Evolutionary conservation across 2,888 invertebrate species (phyloP).

Genomic region (Lasius platythorax): DNA sequence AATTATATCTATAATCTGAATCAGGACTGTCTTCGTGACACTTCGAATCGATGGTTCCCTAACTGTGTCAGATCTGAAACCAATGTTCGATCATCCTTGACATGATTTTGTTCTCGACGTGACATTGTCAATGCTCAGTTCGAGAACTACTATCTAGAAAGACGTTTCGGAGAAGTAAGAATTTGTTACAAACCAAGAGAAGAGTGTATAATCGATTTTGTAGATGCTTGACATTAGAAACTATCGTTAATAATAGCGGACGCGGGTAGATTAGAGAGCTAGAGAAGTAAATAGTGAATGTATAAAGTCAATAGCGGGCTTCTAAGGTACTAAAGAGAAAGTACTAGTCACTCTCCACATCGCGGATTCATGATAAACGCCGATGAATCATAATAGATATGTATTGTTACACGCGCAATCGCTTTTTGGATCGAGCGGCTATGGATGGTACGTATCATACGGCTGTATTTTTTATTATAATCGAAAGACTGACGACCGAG

Average conservation of each 20-base stretch:
- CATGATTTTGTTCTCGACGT: not conserved
- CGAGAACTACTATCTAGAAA: not conserved
- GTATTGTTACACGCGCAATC: conserved; percentile 63
- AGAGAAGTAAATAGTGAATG: conserved; percentile 62
- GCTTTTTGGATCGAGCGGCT: conserved; percentile 65
- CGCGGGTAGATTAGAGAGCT: conserved; percentile 58
- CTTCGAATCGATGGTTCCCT: conserved; percentile 6
- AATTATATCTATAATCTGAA: not conserved
- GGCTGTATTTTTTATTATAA: conserved; percentile 67
- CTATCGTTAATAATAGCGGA: conserved; percentile 36
- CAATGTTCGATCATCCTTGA: conserved; percentile 23
- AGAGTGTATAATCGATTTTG: conserved; percentile 27
- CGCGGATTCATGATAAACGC: conserved; percentile 53
- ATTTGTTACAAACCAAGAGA: conserved; percentile 10
- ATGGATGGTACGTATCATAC: conserved; percentile 58
- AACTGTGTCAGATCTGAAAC: conserved; percentile 7
- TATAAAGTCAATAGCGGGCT: conserved; percentile 70
- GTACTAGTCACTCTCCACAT: conserved; percentile 73
- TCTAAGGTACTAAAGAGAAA: conserved; percentile 71
- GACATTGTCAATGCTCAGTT: not conserved
- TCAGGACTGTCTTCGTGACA: not conserved
- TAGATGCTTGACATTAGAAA: conserved; percentile 49
- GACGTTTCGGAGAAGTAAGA: not conserved
- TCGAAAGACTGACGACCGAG: conserved; percentile 72
- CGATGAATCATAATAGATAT: conserved; percentile 62